Percentiles rank a stretch among this genome's conserved stretches.
phyloP scores from a whole-genome alignment of 2,888 invertebrate species.

The Orthosia gothica region DNA sequence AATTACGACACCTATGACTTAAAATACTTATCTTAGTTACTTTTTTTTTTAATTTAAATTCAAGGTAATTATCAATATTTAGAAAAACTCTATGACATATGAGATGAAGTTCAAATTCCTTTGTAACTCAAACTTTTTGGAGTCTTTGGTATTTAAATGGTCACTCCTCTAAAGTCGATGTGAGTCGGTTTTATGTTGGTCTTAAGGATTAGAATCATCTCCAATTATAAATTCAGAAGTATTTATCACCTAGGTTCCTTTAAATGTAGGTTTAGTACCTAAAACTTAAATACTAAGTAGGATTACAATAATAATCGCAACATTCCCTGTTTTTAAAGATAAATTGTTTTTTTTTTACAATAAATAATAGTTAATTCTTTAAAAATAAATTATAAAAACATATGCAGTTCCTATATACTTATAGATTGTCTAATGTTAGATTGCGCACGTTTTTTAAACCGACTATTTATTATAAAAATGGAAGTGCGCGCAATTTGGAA shows the following conservation, averaged over 20 bases:
- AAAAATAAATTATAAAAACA: not conserved
- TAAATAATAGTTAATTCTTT: not conserved
- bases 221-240: too few species aligned
- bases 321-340: slow-evolving; percentile 22
- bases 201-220: too few species aligned
- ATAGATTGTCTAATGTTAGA: not conserved
- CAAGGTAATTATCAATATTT: too few species aligned
- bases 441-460: slow-evolving; percentile 5
- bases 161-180: too few species aligned
- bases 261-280: slow-evolving; percentile 42
- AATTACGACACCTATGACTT: not conserved
- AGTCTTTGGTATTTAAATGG: too few species aligned
- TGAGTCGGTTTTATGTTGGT: too few species aligned
- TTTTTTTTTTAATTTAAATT: too few species aligned
- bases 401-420: not conserved
- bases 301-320: slow-evolving; percentile 52
- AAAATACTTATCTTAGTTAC: too few species aligned
- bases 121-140: too few species aligned
- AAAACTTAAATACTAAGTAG: slow-evolving; percentile 41
- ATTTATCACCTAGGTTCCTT: slow-evolving; percentile 16
- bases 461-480: not conserved
- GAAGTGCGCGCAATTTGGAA: slow-evolving; percentile 16
- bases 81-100: too few species aligned
- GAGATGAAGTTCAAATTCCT: too few species aligned
- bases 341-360: not conserved